These are phyloP conservation scores for Lasaia peninsularis DNA, from an alignment of 1,140 invertebrate genomes.

Conservation along the genomic window DNA sequence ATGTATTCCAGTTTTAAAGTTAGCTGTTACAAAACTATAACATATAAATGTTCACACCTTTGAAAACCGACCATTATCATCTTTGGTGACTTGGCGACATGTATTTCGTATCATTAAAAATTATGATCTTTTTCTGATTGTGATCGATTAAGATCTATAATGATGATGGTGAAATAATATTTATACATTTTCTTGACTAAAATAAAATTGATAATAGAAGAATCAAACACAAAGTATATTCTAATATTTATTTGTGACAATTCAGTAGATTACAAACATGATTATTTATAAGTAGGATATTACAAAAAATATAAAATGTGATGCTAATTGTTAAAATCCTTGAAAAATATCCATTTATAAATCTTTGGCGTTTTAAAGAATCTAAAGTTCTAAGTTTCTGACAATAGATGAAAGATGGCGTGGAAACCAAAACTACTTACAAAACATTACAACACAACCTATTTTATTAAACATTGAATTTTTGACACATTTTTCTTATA, in stretches of 20 bases:
- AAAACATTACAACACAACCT: conserved; percentile 15
- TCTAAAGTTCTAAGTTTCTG: conserved; percentile 12
- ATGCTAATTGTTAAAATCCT: conserved; percentile 51
- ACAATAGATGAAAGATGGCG: conserved; percentile 5
- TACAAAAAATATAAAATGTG: conserved; percentile 65
- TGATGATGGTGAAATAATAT: no score
- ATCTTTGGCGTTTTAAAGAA: conserved; percentile 25
- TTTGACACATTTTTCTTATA: not conserved
- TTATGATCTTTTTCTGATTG: no score
- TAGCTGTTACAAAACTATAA: no score
- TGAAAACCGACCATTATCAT: no score
- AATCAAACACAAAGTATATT: not conserved
- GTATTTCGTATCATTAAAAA: no score
- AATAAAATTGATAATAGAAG: no score
- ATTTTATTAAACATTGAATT: not conserved
- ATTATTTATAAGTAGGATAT: conserved; percentile 41
- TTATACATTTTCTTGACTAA: no score
- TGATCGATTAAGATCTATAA: no score
- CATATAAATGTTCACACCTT: no score
- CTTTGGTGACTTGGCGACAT: no score
- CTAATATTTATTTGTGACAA: conserved; percentile 6
- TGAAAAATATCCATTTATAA: conserved; percentile 15
- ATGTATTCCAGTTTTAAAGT: no score
- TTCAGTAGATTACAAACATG: conserved; percentile 1
- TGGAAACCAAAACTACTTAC: not conserved